Conservation (phyloP, 2,888 invertebrate genomes). For the Chymomyza amoena region DNA sequence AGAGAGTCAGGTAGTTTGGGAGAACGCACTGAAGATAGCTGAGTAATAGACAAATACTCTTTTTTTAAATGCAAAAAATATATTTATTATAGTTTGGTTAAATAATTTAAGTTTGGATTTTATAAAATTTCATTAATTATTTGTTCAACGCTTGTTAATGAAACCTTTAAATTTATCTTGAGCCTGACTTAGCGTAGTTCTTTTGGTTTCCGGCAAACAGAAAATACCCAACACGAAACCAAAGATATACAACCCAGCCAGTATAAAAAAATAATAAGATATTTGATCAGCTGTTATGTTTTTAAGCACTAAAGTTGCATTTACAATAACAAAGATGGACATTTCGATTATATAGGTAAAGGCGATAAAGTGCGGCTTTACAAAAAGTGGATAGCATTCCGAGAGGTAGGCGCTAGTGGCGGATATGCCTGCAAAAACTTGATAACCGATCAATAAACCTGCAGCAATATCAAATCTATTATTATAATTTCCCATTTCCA, state of each 20-base stretch:
- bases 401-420: slow-evolving; percentile 58
- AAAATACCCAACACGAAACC: slow-evolving; percentile 48
- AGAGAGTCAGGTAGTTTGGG: no score
- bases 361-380: slow-evolving; percentile 67
- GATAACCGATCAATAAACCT: slow-evolving; percentile 38
- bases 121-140: no score
- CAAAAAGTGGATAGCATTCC: slow-evolving; percentile 69
- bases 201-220: slow-evolving; percentile 68
- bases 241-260: slow-evolving; percentile 48
- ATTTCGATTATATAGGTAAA: slow-evolving; percentile 51
- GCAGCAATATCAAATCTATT: background rate
- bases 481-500: background rate
- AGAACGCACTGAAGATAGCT: no score
- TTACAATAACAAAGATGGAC: slow-evolving; percentile 51
- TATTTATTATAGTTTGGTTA: no score
- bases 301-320: background rate
- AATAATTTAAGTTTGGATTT: no score
- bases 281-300: background rate
- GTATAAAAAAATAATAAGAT: slow-evolving; percentile 43
- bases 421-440: slow-evolving; percentile 59
- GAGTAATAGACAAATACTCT: no score
- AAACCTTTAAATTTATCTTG: slow-evolving; percentile 49
- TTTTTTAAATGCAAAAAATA: no score
- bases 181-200: slow-evolving; percentile 54
- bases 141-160: background rate